A percentile compares a stretch with the other conserved stretches of the same genome.
phyloP scores from a whole-genome alignment of 1,140 invertebrate species.

The Rhyacophila brunnea region DNA sequence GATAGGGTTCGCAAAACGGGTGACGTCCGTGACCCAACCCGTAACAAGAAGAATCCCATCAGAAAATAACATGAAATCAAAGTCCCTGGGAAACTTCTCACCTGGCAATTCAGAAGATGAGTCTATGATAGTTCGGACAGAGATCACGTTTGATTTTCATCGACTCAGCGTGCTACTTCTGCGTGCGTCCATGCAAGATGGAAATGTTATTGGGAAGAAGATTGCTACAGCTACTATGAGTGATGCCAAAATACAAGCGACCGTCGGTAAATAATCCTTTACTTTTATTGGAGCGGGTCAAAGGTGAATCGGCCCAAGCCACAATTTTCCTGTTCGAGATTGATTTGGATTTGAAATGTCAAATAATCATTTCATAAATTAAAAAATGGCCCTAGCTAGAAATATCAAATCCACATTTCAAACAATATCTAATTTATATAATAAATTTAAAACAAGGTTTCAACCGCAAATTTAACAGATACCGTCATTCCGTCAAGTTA shows the following conservation, averaged over 20 bases:
- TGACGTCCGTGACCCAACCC: slow-evolving; percentile 42
- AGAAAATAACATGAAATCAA: slow-evolving; percentile 24
- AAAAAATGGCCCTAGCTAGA: too few relatives aligned
- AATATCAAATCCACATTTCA: too few relatives aligned
- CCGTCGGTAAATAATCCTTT: slow-evolving; percentile 60
- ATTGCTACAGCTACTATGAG: slow-evolving; percentile 91
- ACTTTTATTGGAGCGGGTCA: too few relatives aligned
- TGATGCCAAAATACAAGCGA: slow-evolving; percentile 87
- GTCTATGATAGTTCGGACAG: slow-evolving; percentile 55
- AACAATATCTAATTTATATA: too few relatives aligned
- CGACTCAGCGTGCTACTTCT: slow-evolving; percentile 85
- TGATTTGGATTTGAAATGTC: too few relatives aligned
- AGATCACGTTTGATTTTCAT: slow-evolving; percentile 91
- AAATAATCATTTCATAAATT: too few relatives aligned
- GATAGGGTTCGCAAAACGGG: slow-evolving; percentile 78
- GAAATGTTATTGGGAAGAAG: slow-evolving; percentile 74
- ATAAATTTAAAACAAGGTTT: too few relatives aligned
- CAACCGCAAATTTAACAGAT: too few relatives aligned
- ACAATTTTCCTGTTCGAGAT: too few relatives aligned
- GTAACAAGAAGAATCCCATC: slow-evolving; percentile 20
- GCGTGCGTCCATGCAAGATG: slow-evolving; percentile 72
- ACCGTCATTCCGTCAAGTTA: too few relatives aligned
- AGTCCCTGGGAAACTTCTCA: not conserved
- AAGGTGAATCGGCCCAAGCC: too few relatives aligned
- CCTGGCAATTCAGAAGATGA: slow-evolving; percentile 23